phyloP scores from a whole-genome alignment of 2,888 invertebrate species.

The Alloplasta piceator region DNA sequence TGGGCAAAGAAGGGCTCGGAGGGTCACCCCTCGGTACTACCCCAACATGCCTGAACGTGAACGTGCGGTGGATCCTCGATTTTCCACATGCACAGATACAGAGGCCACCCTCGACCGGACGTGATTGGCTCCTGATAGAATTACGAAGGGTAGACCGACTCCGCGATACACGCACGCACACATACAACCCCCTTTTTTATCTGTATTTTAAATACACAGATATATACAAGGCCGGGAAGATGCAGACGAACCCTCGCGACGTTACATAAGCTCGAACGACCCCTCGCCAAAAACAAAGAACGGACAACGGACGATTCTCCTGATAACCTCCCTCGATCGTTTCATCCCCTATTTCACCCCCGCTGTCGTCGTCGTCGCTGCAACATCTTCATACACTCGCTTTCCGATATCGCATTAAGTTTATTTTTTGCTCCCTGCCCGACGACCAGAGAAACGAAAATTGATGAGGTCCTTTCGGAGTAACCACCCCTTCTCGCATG shows the following conservation, averaged over 20 bases:
- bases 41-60: conserved; percentile 47
- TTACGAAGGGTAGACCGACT: conserved; percentile 78
- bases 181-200: neutral
- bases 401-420: conserved; percentile 71
- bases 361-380: conserved; percentile 59
- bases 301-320: conserved; percentile 56
- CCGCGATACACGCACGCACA: conserved; percentile 12
- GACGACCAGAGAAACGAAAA: conserved; percentile 76
- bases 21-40: conserved; percentile 46
- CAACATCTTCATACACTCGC: conserved; percentile 73
- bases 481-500: conserved; percentile 32
- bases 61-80: conserved; percentile 69
- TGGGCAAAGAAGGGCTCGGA: neutral
- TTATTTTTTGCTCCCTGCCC: conserved; percentile 70
- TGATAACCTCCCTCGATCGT: conserved; percentile 14
- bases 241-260: neutral
- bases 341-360: neutral
- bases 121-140: conserved; percentile 83
- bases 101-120: conserved; percentile 76
- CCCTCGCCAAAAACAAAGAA: conserved; percentile 76
- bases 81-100: conserved; percentile 75
- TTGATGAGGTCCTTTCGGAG: conserved; percentile 60
- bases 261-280: conserved; percentile 63
- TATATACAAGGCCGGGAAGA: no score
- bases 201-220: no score